Conservation (phyloP, 2,113 vertebrate species). For the Cyprinodon variegatus region DNA sequence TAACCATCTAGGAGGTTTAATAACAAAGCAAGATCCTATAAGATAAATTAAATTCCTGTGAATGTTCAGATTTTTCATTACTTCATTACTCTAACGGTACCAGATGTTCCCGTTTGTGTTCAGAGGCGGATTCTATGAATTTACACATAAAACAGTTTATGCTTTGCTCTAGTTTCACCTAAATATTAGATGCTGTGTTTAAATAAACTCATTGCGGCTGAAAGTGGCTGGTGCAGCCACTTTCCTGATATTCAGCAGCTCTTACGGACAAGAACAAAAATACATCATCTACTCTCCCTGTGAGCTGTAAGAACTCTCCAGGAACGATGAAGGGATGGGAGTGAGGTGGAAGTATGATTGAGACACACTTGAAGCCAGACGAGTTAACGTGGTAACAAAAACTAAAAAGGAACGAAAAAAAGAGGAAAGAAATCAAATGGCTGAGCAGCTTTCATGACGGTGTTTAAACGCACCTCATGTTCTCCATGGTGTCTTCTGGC, state of each 20-base stretch:
- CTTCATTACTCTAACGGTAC: not conserved
- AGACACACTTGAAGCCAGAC: not conserved
- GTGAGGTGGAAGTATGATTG: constrained; percentile 39
- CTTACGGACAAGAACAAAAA: not conserved
- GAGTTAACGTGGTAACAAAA: constrained; percentile 7
- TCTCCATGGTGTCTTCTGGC: constrained; percentile 97
- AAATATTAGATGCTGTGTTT: not conserved
- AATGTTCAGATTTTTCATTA: not conserved
- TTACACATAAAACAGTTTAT: not conserved
- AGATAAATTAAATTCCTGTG: not conserved
- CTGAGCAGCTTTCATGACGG: constrained; percentile 14
- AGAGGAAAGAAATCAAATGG: constrained; percentile 38
- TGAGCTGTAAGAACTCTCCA: constrained; percentile 14
- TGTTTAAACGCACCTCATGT: constrained; percentile 87
- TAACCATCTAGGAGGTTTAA: not conserved
- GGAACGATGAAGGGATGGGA: constrained; percentile 37
- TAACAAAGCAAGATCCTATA: not conserved
- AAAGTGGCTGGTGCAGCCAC: not conserved
- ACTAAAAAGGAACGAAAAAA: constrained; percentile 19
- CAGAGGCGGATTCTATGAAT: not conserved
- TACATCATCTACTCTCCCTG: constrained; percentile 1
- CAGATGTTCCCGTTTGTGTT: not conserved
- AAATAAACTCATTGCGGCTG: not conserved
- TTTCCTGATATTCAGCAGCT: not conserved
- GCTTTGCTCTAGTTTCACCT: not conserved